Base-by-base conservation (phyloP, 2,113 vertebrate genomes). In the Chionodraco myersi region DNA sequence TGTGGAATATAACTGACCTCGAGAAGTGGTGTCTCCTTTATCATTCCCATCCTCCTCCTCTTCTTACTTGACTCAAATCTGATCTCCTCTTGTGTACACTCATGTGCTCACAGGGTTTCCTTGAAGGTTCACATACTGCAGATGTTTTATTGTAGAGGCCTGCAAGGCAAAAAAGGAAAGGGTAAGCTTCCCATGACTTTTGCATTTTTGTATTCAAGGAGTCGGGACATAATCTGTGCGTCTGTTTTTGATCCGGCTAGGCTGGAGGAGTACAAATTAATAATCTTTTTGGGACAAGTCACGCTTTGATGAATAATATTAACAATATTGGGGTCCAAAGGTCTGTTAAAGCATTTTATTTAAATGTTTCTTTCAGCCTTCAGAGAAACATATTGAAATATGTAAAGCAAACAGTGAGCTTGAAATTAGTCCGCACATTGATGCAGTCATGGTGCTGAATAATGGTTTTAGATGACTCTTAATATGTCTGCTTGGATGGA, bases 81-180 rank as follows among this genome's bases (percentile, higher is more conserved):
- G 54, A 61, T 47, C 71, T 66, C 66, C 16, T 48, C 54, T 48
- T 54, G 2, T 75, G 45, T 63, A 62, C 52, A 10, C 79, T 64
- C 18, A 14, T 26, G 26, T 53, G 49, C 54, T 58, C 30, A 8
- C 44, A 64, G 48, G 36, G 21, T 58, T 77, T 14, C 23, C 74
- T 75, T 60, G 21, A 79, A 23, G 48, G 69, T 72, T 88, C 78
- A 68, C 79, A 86, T 47, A 5, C 78, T 77, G 70, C 53, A 78
- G 53, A 86, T 65, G 30, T 69, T 80, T 78, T 48, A 75, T 73
- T 41, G 48, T 71, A 36, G 54, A 82, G 41, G 63, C 75, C 69
- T 65, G 72, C 72, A 82, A 88, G 75, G 51, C 26, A 53, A 49
- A 60, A 21, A 75, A n/a, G 5, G 44, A 58, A 21, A 75, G 23